Evolutionary conservation across 2,113 vertebrate species (phyloP).

Genomic region (Cisticola juncidis): DNA sequence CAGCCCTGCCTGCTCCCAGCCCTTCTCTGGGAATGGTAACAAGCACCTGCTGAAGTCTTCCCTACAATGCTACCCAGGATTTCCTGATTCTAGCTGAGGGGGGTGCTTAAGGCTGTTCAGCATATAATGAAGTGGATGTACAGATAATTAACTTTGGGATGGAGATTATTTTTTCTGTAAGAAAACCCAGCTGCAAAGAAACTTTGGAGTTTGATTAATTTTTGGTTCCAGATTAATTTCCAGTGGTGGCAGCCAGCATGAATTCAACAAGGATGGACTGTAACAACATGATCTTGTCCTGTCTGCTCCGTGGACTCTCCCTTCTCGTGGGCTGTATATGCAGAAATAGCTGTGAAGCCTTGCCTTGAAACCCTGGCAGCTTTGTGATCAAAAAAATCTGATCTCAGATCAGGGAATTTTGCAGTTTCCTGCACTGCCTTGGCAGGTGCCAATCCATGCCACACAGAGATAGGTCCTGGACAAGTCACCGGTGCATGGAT

Average conservation of each 20-base stretch:
- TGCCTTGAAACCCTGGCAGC: not conserved
- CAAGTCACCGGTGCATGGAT: not conserved
- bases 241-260: not conserved
- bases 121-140: not conserved
- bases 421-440: not conserved
- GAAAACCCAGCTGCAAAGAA: not conserved
- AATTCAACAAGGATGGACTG: not conserved
- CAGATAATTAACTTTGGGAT: not conserved
- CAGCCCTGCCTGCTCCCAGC: not conserved
- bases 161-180: not conserved
- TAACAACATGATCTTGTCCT: not conserved
- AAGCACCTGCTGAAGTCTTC: not conserved
- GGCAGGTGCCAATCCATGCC: not conserved
- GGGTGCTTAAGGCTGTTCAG: not conserved
- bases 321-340: rapidly evolving
- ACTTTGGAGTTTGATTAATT: not conserved
- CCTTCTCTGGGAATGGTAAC: rapidly evolving
- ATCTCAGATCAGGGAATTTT: not conserved
- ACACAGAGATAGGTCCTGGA: not conserved
- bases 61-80: not conserved
- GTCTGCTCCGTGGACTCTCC: not conserved
- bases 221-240: not conserved
- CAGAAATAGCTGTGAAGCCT: not conserved
- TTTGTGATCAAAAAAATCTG: not conserved
- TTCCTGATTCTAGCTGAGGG: not conserved